phyloP scores from a whole-genome alignment of 2,888 invertebrate species.

The Caenorhabditis wallacei region DNA sequence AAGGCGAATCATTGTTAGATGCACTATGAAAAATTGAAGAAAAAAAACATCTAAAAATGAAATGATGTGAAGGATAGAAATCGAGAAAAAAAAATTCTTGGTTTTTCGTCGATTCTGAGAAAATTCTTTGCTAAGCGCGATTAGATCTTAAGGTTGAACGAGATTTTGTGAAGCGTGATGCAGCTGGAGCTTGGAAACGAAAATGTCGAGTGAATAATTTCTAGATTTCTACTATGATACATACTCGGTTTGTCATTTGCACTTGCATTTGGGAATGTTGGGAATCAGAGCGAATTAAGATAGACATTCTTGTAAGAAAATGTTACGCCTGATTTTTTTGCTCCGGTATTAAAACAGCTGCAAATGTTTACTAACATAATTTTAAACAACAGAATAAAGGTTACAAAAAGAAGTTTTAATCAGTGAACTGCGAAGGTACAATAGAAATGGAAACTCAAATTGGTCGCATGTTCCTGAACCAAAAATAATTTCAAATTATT shows the following conservation, averaged over 20 bases:
- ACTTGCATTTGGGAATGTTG: not conserved
- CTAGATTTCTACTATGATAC: not conserved
- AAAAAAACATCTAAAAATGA: no score
- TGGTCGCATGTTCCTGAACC: no score
- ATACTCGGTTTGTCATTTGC: not conserved
- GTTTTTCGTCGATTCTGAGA: not conserved
- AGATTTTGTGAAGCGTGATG: conserved; percentile 22
- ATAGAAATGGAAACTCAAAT: no score
- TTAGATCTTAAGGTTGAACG: not conserved
- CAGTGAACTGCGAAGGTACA: no score
- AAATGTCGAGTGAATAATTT: not conserved
- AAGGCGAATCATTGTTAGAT: not conserved
- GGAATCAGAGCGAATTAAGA: no score
- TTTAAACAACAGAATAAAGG: no score
- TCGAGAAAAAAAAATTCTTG: not conserved
- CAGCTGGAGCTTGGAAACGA: not conserved
- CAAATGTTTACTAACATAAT: no score
- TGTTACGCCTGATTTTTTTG: no score
- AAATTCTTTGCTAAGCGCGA: not conserved
- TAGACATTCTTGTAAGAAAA: no score
- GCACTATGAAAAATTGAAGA: not conserved
- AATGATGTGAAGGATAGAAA: not conserved
- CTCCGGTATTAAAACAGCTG: no score
- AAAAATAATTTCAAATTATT: no score
- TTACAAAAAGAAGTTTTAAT: no score